phyloP scores from a whole-genome alignment of 2,797 vertebrate species.

The Chanos chanos region DNA sequence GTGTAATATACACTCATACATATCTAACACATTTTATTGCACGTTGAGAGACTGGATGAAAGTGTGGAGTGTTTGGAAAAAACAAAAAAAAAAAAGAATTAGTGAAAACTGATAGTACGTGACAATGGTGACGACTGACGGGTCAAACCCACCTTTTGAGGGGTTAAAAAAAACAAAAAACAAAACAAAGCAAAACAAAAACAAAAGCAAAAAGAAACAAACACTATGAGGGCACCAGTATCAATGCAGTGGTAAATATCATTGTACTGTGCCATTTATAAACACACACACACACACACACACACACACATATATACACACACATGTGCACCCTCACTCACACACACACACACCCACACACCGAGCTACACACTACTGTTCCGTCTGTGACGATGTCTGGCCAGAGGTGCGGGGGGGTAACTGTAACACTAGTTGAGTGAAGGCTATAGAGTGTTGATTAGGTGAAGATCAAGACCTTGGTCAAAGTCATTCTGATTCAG shows the following conservation, averaged over 20 bases:
- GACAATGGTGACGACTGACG: too few species aligned
- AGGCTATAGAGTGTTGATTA: background rate
- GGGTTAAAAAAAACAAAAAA: slow-evolving; percentile 7
- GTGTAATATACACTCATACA: too few species aligned
- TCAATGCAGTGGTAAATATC: slow-evolving; percentile 9
- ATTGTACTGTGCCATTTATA: slow-evolving; percentile 31
- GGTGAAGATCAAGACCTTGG: too few species aligned
- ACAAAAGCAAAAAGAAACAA: slow-evolving; percentile 8
- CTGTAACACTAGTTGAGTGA: slow-evolving; percentile 8
- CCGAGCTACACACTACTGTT: slow-evolving; percentile 15
- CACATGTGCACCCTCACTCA: slow-evolving; percentile 23
- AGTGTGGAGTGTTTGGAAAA: too few species aligned
- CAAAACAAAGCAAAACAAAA: slow-evolving; percentile 6
- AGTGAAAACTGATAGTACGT: too few species aligned
- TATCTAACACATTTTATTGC: too few species aligned
- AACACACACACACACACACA: background rate
- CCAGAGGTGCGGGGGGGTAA: too few species aligned
- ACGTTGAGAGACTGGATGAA: too few species aligned
- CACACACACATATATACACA: background rate
- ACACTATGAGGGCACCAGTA: slow-evolving; percentile 32
- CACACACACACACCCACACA: slow-evolving; percentile 39
- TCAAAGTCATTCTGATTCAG: too few species aligned
- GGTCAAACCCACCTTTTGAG: background rate
- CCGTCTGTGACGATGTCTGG: background rate
- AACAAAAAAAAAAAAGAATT: background rate